These are phyloP conservation scores for Chiloscyllium plagiosum DNA, from an alignment of 2,113 vertebrate species.

Conservation along the genomic window DNA sequence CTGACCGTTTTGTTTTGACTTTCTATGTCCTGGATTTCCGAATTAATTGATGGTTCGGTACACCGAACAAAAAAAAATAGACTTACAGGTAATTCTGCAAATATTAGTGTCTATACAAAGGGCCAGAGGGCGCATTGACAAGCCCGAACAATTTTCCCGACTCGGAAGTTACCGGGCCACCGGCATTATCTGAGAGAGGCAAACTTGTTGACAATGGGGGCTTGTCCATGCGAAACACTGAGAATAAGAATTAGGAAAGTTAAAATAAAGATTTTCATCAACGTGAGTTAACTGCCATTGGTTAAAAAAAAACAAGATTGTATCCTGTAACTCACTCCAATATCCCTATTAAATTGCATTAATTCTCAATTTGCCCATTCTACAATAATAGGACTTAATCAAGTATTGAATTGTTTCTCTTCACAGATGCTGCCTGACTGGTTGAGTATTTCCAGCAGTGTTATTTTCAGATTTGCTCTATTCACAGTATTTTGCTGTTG, in stretches of 20 bases:
- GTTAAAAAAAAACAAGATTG: background rate
- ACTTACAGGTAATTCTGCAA: background rate
- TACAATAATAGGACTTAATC: no score
- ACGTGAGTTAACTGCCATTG: background rate
- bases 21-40: background rate
- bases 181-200: background rate
- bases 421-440: no score
- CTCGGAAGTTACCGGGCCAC: background rate
- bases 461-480: no score
- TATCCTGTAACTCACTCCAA: background rate
- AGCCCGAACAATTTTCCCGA: background rate
- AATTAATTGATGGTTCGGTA: background rate
- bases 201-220: background rate
- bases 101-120: background rate
- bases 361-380: background rate
- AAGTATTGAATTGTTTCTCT: no score
- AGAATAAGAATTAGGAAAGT: background rate
- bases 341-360: background rate
- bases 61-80: background rate
- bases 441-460: no score
- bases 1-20: background rate
- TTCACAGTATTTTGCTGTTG: background rate
- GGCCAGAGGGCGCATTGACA: background rate
- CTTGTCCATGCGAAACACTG: background rate
- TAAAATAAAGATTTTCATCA: background rate